These are phyloP conservation scores for Danionella dracula DNA, from an alignment of 2,797 vertebrate species.

Conservation along the genomic window DNA sequence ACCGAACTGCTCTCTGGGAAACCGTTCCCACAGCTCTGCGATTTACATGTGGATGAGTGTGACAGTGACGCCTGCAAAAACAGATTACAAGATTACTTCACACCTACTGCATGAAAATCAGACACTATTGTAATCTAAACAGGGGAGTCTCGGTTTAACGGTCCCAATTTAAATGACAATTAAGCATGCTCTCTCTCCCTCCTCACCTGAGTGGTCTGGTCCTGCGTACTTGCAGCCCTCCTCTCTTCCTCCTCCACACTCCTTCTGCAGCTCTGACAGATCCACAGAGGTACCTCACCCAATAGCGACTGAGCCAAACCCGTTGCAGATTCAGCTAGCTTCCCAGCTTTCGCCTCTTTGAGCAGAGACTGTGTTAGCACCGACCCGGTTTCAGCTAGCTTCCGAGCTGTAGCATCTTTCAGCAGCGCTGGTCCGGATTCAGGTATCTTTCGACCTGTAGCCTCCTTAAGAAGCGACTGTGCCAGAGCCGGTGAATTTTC, in stretches of 20 bases:
- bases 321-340: conserved; percentile 90
- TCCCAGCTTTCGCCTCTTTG: conserved; percentile 53
- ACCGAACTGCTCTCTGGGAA: conserved; percentile 93
- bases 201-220: conserved; percentile 86
- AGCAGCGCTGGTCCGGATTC: conserved; percentile 85
- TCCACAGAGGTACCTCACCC: conserved; percentile 97
- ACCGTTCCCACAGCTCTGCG: conserved; percentile 90
- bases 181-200: background rate
- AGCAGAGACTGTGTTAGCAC: conserved; percentile 81
- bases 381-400: conserved; percentile 90
- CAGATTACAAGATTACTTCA: background rate
- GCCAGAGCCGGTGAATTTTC: conserved; percentile 86
- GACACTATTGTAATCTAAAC: too few species aligned
- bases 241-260: conserved; percentile 97
- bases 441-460: conserved; percentile 75
- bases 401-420: conserved; percentile 83
- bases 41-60: conserved; percentile 92
- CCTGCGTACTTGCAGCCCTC: conserved; percentile 73
- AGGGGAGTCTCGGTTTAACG: background rate
- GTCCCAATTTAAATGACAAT: too few species aligned
- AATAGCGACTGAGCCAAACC: conserved; percentile 93
- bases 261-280: conserved; percentile 97
- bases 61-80: conserved; percentile 84
- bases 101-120: too few species aligned
- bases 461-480: conserved; percentile 90